Conservation (phyloP, 2,888 invertebrate species). For the Orthosia gracilis region DNA sequence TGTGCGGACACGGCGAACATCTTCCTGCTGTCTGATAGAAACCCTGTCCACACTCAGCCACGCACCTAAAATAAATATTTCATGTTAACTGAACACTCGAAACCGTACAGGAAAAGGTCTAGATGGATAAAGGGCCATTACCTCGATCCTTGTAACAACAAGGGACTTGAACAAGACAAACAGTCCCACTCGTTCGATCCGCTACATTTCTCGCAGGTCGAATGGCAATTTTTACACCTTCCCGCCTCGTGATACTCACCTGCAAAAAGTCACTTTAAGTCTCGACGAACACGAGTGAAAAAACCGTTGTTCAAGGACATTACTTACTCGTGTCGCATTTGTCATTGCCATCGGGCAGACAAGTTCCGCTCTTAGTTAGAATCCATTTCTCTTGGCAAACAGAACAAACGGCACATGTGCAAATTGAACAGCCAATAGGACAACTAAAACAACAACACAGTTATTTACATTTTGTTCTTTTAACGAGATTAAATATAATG, state of each 20-base stretch:
- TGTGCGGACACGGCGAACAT: conserved; percentile 95
- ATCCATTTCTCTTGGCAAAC: conserved; percentile 95
- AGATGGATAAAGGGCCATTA: conserved; percentile 76
- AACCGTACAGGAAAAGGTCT: conserved; percentile 66
- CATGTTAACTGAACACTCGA: conserved; percentile 56
- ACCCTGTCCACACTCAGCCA: conserved; percentile 95
- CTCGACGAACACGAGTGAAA: conserved; percentile 61
- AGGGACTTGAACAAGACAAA: conserved; percentile 94
- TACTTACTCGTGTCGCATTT: conserved; percentile 94
- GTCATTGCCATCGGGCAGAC: conserved; percentile 94
- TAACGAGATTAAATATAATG: conserved; percentile 54
- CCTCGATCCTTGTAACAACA: conserved; percentile 93
- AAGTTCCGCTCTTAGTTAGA: conserved; percentile 94
- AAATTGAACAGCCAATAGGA: conserved; percentile 94
- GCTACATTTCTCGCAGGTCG: conserved; percentile 96
- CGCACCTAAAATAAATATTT: conserved; percentile 90
- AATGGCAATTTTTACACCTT: conserved; percentile 95
- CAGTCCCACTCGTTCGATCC: conserved; percentile 95
- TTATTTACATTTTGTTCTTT: conserved; percentile 49
- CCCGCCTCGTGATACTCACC: conserved; percentile 94
- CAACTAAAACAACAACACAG: conserved; percentile 88
- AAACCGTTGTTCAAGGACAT: conserved; percentile 66
- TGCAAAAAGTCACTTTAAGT: conserved; percentile 81
- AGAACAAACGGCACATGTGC: conserved; percentile 93
- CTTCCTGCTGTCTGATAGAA: conserved; percentile 94